Percentiles rank a stretch among this genome's conserved stretches.
Conservation (phyloP, 2,888 invertebrate species). For the Muscina levida region DNA sequence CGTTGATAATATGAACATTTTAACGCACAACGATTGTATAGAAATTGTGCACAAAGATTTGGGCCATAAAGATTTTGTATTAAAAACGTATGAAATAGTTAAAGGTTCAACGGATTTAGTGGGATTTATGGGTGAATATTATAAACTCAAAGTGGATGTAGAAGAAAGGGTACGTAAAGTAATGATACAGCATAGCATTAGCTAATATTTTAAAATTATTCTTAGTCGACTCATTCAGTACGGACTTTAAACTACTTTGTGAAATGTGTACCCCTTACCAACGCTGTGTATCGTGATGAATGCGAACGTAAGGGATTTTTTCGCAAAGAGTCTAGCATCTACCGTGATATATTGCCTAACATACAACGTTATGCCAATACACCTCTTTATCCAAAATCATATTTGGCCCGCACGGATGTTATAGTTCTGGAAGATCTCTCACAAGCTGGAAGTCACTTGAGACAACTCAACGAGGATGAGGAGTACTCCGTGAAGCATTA, state of each 20-base stretch:
- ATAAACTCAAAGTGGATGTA: slow-evolving; percentile 68
- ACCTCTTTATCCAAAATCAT: slow-evolving; percentile 72
- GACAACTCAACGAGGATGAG: slow-evolving; percentile 67
- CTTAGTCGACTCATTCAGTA: background rate
- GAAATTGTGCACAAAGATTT: slow-evolving; percentile 70
- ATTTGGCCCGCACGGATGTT: slow-evolving; percentile 71
- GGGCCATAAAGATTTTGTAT: slow-evolving; percentile 58
- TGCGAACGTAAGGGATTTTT: slow-evolving; percentile 75
- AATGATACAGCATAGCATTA: background rate
- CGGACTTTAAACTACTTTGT: slow-evolving; percentile 71
- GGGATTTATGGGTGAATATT: slow-evolving; percentile 78
- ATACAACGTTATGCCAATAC: slow-evolving; percentile 72
- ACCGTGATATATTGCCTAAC: slow-evolving; percentile 71
- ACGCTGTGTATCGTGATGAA: slow-evolving; percentile 71
- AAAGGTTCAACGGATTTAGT: slow-evolving; percentile 70
- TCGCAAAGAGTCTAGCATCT: slow-evolving; percentile 71
- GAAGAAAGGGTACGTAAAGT: slow-evolving; percentile 44
- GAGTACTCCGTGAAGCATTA: slow-evolving; percentile 68
- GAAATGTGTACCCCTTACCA: slow-evolving; percentile 73
- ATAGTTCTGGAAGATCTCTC: slow-evolving; percentile 74
- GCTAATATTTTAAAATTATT: background rate
- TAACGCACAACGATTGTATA: slow-evolving; percentile 69
- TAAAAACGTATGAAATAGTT: slow-evolving; percentile 66
- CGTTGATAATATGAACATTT: slow-evolving; percentile 59
- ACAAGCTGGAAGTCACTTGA: slow-evolving; percentile 50